These are phyloP conservation scores for Aproaerema taeniolella DNA, from an alignment of 2,888 invertebrate genomes.

Conservation along the genomic window DNA sequence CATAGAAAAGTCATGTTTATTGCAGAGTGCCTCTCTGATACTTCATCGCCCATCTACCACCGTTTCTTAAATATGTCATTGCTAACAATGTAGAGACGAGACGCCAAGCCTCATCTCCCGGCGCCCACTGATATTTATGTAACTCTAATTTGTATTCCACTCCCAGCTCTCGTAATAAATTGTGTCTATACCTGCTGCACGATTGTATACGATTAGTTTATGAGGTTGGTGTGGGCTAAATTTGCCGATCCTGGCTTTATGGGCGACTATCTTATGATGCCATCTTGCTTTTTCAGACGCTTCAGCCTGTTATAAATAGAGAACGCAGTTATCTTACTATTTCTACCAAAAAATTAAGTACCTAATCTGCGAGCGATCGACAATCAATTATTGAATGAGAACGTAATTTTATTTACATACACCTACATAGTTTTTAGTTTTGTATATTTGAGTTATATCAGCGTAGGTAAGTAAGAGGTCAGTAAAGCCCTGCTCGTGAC, in stretches of 20 bases:
- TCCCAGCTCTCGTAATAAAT: conserved; percentile 2
- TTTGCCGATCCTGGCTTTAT: not conserved
- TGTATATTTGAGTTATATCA: too few relatives aligned
- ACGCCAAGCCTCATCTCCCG: too few relatives aligned
- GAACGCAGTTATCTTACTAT: not conserved
- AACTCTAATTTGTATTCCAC: conserved; percentile 2
- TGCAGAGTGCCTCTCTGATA: too few relatives aligned
- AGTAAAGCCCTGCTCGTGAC: too few relatives aligned
- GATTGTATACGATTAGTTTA: not conserved
- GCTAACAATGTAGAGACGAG: too few relatives aligned
- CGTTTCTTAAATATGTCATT: too few relatives aligned
- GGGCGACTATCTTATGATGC: not conserved
- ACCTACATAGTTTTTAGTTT: too few relatives aligned
- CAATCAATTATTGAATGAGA: not conserved
- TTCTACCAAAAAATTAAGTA: not conserved
- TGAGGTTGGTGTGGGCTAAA: not conserved
- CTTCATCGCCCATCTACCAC: too few relatives aligned
- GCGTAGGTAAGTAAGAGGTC: too few relatives aligned
- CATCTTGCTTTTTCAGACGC: not conserved
- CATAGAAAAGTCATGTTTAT: too few relatives aligned
- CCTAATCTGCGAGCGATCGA: not conserved
- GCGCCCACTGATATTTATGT: not conserved
- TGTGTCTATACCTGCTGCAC: not conserved
- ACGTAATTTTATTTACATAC: too few relatives aligned
- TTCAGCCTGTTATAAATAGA: not conserved